Base-by-base conservation (phyloP, 2,888 invertebrate species). In the Mantis religiosa region DNA sequence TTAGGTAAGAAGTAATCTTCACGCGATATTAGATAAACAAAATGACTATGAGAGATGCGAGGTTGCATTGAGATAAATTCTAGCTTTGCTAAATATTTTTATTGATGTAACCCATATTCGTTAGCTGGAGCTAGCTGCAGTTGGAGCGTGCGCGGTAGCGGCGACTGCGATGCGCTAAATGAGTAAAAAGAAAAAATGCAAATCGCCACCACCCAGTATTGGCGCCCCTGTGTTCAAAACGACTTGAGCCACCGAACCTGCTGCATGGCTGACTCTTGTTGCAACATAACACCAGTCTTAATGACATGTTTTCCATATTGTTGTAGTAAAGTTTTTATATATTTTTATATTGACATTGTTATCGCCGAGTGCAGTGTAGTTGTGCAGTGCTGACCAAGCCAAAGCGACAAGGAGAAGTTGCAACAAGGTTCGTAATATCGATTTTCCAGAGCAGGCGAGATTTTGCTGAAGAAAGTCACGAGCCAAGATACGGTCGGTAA, bases 141-240 rank as follows among this genome's bases (percentile, higher is more conserved):
- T 25, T 82, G 25, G 54, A 34, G 82, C 82, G 9, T n/a, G 87
- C 87, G 87, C 30, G 27, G 12, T 81, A 71, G 15, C 9, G 81
- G 20, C 28, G 7, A 20, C 14, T n/a, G 4, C 82, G 87, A 82
- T 87, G 82, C 82, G 86, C 86, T 25, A 86, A 86, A 87, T 30
- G 82, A 9, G 28, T 30, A 71, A 20, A 54, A n/a, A n/a, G n/a
- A 71, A 71, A 71, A 71, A 71, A 71, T 6, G 54, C 20, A 41
- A 71, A 25, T 71, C 54, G 15, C 54, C 54, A 20, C 54, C n/a
- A n/a, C 28, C 82, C 87, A 8, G 87, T 82, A 82, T 82, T 87
- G 87, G 87, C 87, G 87, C 87, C 87, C 81, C 82, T 14, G 27
- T n/a, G 54, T 30, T 82, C 87, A 87, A 87, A 87, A 87, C 87